A percentile compares a stretch with the other conserved stretches of the same genome.
Conservation (phyloP, 1,140 invertebrate genomes). For the Dermatophagoides farinae region DNA sequence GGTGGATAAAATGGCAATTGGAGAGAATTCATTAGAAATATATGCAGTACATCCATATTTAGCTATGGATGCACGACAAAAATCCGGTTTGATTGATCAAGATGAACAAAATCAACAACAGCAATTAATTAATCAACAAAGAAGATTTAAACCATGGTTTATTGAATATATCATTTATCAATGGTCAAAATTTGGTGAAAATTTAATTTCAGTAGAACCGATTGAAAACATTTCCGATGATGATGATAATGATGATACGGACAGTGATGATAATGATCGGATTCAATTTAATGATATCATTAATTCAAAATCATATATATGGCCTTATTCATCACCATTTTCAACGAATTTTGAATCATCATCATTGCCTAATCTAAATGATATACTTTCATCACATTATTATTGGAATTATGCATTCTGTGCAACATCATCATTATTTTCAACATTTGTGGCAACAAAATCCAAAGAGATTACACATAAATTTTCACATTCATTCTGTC, state of each 20-base stretch:
- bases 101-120: too few relatives aligned
- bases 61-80: background rate
- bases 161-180: background rate
- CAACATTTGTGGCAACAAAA: background rate
- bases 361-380: background rate
- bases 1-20: background rate
- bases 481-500: background rate
- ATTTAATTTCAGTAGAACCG: background rate
- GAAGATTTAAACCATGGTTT: background rate
- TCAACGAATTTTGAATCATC: background rate
- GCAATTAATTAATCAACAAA: too few relatives aligned
- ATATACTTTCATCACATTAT: background rate
- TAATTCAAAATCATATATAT: background rate
- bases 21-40: background rate
- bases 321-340: background rate
- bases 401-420: slow-evolving; percentile 10
- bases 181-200: background rate
- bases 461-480: background rate
- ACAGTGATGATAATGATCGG: background rate
- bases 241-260: background rate
- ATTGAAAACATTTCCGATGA: background rate
- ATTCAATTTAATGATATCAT: background rate
- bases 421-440: background rate
- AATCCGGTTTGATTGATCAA: background rate
- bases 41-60: background rate